Base-by-base conservation (phyloP, 2,113 vertebrate species). In the Macquaria australasica region DNA sequence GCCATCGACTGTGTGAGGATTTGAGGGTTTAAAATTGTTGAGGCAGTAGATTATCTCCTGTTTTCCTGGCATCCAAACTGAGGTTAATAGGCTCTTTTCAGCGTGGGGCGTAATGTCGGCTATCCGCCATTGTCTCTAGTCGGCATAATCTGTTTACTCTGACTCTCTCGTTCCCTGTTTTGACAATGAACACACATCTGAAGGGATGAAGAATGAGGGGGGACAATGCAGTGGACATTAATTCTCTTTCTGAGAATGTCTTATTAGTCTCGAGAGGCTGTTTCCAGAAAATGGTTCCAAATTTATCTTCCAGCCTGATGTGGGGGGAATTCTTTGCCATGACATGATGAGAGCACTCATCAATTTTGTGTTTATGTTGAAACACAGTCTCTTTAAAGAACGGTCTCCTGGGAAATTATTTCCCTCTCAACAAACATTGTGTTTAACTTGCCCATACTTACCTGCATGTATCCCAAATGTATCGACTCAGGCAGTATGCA, bases 201-300 rank as follows among this genome's bases (percentile, higher is more conserved):
- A 72, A 41, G 21, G 31, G 58, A 77, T 58, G 77, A 87, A 74
- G 59, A 64, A 87, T 50, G 70, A 63, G 58, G 53, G 34, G 48
- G 69, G 23, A 83, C 74, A 55, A 82, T 55, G 69, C 73, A 23
- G 67, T 53, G 88, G 87, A 84, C 85, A 82, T 91, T 87, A 83
- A 90, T 89, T 86, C 88, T 81, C 70, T 45, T 82, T 86, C 91
- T 82, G 74, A 88, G 85, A 92, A 90, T 20, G 79, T 79, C 75
- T 87, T 87, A 89, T 91, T 90, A 89, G 80, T 80, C 85, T 86
- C 75, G 4, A 51, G 84, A 85, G 91, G 70, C 75, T 8, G 50
- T 78, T 92, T 82, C 87, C 71, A 78, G 75, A 45, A 93, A 92
- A 87, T 64, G 53, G 73, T 73, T 82, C 50, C 68, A 70, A 48